phyloP scores from a whole-genome alignment of 2,797 vertebrate species.

The Sparus aurata region DNA sequence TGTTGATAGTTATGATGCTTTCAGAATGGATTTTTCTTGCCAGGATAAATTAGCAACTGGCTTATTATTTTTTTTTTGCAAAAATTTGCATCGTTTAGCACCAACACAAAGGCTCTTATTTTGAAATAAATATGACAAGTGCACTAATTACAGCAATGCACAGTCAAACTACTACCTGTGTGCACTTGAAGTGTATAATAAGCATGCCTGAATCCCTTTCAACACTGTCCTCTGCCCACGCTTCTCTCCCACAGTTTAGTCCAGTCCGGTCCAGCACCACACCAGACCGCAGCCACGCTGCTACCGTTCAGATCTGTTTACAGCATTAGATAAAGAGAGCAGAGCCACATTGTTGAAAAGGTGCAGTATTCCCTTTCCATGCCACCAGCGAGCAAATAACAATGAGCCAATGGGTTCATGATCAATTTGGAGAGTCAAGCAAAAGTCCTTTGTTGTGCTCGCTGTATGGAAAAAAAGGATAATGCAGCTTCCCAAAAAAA shows the following conservation, averaged over 20 bases:
- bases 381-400: constrained; percentile 60
- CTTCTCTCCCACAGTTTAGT: constrained; percentile 59
- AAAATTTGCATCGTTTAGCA: neutral
- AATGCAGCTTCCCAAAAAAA: constrained; percentile 84
- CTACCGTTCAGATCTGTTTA: constrained; percentile 61
- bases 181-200: neutral
- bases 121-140: constrained; percentile 1
- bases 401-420: constrained; percentile 42
- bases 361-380: constrained; percentile 83
- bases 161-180: neutral
- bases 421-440: constrained; percentile 37
- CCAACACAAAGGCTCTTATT: neutral
- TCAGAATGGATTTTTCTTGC: neutral
- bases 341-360: constrained; percentile 74
- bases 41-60: neutral
- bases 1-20: neutral
- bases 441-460: constrained; percentile 61
- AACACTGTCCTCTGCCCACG: constrained; percentile 38
- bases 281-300: constrained; percentile 42
- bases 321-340: constrained; percentile 68
- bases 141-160: neutral
- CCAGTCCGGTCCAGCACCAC: constrained; percentile 67
- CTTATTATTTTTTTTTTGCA: neutral
- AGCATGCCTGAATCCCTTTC: constrained; percentile 30
- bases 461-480: constrained; percentile 68